A percentile compares a stretch with the other conserved stretches of the same genome.
Conservation (phyloP, 2,888 invertebrate species). For the Teleiodes luculella region DNA sequence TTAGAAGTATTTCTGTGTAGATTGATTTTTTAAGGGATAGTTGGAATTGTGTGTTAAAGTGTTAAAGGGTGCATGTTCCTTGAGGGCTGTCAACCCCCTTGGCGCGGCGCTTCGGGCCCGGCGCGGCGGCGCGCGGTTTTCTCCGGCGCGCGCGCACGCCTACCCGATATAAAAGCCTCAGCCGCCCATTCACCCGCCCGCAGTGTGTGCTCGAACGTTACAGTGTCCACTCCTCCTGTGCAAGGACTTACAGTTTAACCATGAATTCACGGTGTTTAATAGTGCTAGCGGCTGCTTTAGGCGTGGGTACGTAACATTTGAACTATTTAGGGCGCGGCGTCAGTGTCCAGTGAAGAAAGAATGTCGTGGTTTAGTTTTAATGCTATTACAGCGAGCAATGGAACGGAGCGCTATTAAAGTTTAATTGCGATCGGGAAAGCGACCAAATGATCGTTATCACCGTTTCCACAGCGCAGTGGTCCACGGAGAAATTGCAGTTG, state of each 20-base stretch:
- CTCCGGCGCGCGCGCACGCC: constrained; percentile 63
- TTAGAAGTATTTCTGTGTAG: too few species aligned
- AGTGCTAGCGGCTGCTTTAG: constrained; percentile 82
- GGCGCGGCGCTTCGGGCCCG: constrained; percentile 29
- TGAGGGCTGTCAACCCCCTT: background rate
- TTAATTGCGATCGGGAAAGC: constrained; percentile 45
- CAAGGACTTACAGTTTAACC: constrained; percentile 71
- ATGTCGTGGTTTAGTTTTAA: constrained; percentile 10
- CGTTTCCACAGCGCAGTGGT: constrained; percentile 50
- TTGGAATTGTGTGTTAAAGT: background rate
- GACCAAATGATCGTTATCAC: constrained; percentile 48
- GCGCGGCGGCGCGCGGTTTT: constrained; percentile 55
- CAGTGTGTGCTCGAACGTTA: constrained; percentile 77
- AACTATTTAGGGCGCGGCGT: constrained; percentile 66
- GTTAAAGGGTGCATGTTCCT: background rate
- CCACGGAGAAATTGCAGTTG: constrained; percentile 48
- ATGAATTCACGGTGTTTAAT: constrained; percentile 78
- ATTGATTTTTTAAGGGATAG: too few species aligned
- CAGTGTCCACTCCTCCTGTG: constrained; percentile 70
- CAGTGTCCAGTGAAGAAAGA: constrained; percentile 17
- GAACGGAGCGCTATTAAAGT: constrained; percentile 33
- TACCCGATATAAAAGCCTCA: constrained; percentile 74
- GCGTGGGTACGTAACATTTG: constrained; percentile 82
- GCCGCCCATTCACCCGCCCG: constrained; percentile 77
- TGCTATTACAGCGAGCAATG: constrained; percentile 19